Conservation (phyloP, 2,797 vertebrate species). For the Pyrocephalus nanus region DNA sequence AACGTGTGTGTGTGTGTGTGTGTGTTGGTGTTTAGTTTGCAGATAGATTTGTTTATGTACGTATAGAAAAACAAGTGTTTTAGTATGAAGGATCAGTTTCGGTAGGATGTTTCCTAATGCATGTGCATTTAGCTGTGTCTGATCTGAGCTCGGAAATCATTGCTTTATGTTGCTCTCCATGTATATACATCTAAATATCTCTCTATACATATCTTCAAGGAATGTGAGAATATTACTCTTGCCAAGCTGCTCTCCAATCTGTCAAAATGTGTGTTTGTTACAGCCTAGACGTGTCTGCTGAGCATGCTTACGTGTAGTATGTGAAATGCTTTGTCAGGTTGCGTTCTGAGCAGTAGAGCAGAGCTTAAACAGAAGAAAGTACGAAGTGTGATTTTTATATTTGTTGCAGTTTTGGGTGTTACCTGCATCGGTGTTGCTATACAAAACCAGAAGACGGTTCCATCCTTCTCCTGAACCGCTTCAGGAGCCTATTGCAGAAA, state of each 20-base stretch:
- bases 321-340: neutral
- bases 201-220: too few relatives aligned
- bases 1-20: accelerated
- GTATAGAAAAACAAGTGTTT: neutral
- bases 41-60: neutral
- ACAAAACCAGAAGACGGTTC: neutral
- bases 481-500: neutral
- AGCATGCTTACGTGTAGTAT: neutral
- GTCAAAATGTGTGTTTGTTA: neutral
- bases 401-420: neutral
- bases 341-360: neutral
- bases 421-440: neutral
- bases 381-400: neutral
- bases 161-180: neutral
- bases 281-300: neutral
- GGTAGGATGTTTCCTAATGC: neutral
- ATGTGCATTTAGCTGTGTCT: neutral
- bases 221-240: neutral
- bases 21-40: neutral
- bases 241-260: neutral
- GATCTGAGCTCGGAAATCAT: neutral
- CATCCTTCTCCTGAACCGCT: neutral
- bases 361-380: neutral
- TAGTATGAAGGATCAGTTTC: neutral
- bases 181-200: neutral